Evolutionary conservation across 2,888 invertebrate genomes (phyloP).

Genomic region (Nudaria mundana): DNA sequence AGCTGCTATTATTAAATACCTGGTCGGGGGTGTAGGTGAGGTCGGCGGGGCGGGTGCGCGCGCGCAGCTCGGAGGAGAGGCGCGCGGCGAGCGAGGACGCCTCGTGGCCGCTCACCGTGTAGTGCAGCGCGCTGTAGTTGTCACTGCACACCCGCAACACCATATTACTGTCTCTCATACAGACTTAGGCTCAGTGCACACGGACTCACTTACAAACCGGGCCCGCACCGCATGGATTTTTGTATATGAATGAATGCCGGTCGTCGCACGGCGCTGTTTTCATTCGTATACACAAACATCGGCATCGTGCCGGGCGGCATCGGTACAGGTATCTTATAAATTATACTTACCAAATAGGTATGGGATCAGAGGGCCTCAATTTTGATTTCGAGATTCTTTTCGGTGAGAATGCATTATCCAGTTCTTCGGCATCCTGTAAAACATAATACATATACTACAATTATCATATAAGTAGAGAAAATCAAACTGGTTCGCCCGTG

Average conservation of each 20-base stretch:
- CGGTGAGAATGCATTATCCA: slow-evolving; percentile 63
- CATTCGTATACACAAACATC: no score
- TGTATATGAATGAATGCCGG: no score
- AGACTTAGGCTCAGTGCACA: no score
- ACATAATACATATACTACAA: no score
- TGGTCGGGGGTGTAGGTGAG: slow-evolving; percentile 43
- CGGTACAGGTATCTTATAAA: not conserved
- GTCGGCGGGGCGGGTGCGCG: slow-evolving; percentile 42
- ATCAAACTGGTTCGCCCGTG: no score
- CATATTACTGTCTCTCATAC: no score
- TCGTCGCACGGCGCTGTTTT: no score
- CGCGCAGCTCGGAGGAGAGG: slow-evolving; percentile 83
- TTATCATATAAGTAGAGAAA: no score
- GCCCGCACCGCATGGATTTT: no score
- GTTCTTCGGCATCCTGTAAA: slow-evolving; percentile 52
- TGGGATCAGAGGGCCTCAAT: slow-evolving; percentile 85
- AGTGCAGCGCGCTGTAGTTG: slow-evolving; percentile 76
- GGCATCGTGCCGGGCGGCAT: no score
- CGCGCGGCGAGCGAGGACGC: slow-evolving; percentile 88
- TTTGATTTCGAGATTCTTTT: slow-evolving; percentile 59
- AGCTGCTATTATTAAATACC: slow-evolving; percentile 41
- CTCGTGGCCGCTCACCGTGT: slow-evolving; percentile 91
- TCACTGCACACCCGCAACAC: slow-evolving; percentile 14
- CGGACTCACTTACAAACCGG: no score
- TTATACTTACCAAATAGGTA: slow-evolving; percentile 85